Evolutionary conservation across 2,888 invertebrate genomes (phyloP), one percentile per base, ranked within the genome.

Genomic region (Temnothorax ravouxi): DNA sequence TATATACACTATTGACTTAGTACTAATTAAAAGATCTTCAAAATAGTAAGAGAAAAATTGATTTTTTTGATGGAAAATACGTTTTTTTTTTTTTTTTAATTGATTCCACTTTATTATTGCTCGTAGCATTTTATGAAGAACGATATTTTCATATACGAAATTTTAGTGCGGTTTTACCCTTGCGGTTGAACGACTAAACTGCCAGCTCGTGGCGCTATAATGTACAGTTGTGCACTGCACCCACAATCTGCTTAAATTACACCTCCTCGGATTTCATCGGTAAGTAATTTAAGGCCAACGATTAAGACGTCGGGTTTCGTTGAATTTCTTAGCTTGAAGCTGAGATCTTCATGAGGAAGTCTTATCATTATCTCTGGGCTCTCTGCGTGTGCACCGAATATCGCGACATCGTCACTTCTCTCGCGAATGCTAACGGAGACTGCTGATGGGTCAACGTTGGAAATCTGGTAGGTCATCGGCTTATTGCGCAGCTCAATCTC

Each of bases 211-310:
- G 79, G 50, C 82, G 50, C 67, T 85, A 86, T 86, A 34, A 6
- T 29, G 34, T 34, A 88, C 86, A 86, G 83, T 90, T 87, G 76
- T 87, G 84, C 82, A 84, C 83, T 86, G 83, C 85, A 87, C 79
- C 84, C 80, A 74, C 81, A 84, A 71, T 69, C 86, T 77, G 82
- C 61, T 84, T 87, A 85, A 85, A 85, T 87, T 91, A 88, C 89
- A 83, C 85, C 88, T 84, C 77, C 87, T 91, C 90, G 79, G 84
- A 88, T 91, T 91, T 88, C 88, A 86, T 87, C 85, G 86, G 76
- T 84, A 79, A 84, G 90, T 91, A 91, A 92, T 90, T 89, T 87
- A 90, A 91, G 88, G 87, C 87, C 69, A 72, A 85, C 91, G 90
- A 91, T 92, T 89, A 90, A 90, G 88, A 91, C 88, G 83, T 84